Evolutionary conservation across 2,113 vertebrate species (phyloP).

Genomic region (Burhinus oedicnemus): DNA sequence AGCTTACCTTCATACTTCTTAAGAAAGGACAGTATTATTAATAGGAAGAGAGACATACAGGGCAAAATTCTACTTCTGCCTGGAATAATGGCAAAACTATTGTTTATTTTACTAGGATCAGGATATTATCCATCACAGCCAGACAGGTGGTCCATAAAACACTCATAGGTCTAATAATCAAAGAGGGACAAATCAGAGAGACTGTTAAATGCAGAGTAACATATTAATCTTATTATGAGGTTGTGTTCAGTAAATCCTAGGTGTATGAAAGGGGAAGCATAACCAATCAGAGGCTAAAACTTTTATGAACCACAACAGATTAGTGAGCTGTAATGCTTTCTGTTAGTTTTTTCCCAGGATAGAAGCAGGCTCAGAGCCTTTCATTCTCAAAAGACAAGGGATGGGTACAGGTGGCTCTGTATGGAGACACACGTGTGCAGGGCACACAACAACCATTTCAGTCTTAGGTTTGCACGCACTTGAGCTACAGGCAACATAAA

Average conservation of each 20-base stretch:
- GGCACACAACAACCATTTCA: background rate
- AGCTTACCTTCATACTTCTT: background rate
- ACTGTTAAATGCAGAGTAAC: background rate
- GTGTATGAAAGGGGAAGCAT: background rate
- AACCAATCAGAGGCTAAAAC: background rate
- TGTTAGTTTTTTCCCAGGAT: background rate
- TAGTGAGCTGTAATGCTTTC: background rate
- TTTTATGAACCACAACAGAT: accelerated
- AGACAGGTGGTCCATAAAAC: background rate
- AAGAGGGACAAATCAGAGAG: background rate
- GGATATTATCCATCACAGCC: background rate
- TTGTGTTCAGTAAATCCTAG: background rate
- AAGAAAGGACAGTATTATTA: background rate
- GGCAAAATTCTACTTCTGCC: background rate
- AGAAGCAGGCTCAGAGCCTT: background rate
- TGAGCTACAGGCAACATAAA: background rate
- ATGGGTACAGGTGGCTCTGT: background rate
- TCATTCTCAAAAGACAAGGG: background rate
- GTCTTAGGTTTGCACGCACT: background rate
- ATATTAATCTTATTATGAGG: background rate
- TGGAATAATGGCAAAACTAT: background rate
- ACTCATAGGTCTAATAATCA: background rate
- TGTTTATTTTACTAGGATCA: background rate
- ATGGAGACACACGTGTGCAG: background rate
- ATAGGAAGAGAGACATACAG: background rate